phyloP scores from a whole-genome alignment of 2,888 invertebrate species.

The Acrocera orbiculus region DNA sequence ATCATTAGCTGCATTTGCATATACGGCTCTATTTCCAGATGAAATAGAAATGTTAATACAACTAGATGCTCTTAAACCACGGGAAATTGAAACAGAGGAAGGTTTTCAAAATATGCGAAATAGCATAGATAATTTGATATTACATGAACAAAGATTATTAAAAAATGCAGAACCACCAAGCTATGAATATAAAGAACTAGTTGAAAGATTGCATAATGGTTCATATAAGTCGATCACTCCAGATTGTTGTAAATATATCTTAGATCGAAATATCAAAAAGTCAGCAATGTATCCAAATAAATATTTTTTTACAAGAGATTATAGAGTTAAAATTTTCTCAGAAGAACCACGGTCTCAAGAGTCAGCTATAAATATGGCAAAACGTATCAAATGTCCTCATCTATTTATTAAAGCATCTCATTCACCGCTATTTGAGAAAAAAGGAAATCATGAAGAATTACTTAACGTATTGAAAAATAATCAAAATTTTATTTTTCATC shows the following conservation, averaged over 20 bases:
- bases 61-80: conserved; percentile 24
- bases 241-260: conserved; percentile 36
- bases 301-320: conserved; percentile 46
- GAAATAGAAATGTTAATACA: conserved; percentile 27
- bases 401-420: conserved; percentile 43
- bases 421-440: conserved; percentile 36
- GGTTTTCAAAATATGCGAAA: conserved; percentile 24
- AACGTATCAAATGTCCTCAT: conserved; percentile 42
- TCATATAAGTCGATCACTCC: conserved; percentile 37
- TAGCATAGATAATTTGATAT: conserved; percentile 30
- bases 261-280: conserved; percentile 38
- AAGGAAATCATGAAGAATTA: conserved; percentile 38
- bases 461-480: conserved; percentile 37
- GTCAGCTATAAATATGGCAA: conserved; percentile 37
- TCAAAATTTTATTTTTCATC: conserved; percentile 38
- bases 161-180: conserved; percentile 36
- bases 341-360: conserved; percentile 19
- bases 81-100: no score
- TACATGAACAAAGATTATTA: conserved; percentile 25
- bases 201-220: conserved; percentile 37
- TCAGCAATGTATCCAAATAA: conserved; percentile 39
- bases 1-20: conserved; percentile 41
- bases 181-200: conserved; percentile 44
- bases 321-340: conserved; percentile 35
- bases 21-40: conserved; percentile 38